Evolutionary conservation across 2,113 vertebrate genomes (phyloP), one percentile per base, ranked within the genome.

Genomic region (Elanus axillaris): DNA sequence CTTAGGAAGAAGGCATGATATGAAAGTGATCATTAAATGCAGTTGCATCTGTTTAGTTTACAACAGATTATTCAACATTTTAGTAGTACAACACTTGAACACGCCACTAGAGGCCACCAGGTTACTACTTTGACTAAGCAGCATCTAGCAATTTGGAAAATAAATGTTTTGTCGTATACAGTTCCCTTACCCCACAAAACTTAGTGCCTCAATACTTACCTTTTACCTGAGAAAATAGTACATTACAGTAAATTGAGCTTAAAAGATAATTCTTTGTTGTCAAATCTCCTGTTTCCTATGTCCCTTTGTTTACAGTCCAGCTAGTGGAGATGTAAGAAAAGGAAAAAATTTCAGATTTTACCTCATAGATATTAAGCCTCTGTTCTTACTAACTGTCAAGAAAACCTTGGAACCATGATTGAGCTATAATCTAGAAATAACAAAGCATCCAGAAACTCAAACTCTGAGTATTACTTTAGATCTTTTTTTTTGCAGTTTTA

Each of bases 91-190:
- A 58, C 21, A 3, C 5, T 6, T 25, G 45, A 92, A 87, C 23
- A 50, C 1, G 0, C 94, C 97, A 92, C 95, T 96, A 97, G 96
- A 95, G 96, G 96, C 48, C 96, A 94, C 71, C 87, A 95, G 45
- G 64, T 75, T 86, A 38, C 71, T 76, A n/a, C 34, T 88, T 92
- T 60, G 60, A 64, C 43, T 59, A 10, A 60, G 40, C 55, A 74
- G 36, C 25, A 48, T 12, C 67, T 48, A 55, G 43, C 73, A 58
- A 45, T 22, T 47, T 22, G 47, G 43, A 78, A 55, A 77, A 60
- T 6, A 75, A 69, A 20, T 22, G 38, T 21, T 90, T 67, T 67
- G 34, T 31, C 0, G 0, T 13, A 69, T 25, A 56, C 25, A 52
- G 13, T 32, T 77, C 22, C 23, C 9, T 43, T 50, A 50, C 69